Conservation (phyloP, 2,888 invertebrate species). For the Osedax fenrisi region DNA sequence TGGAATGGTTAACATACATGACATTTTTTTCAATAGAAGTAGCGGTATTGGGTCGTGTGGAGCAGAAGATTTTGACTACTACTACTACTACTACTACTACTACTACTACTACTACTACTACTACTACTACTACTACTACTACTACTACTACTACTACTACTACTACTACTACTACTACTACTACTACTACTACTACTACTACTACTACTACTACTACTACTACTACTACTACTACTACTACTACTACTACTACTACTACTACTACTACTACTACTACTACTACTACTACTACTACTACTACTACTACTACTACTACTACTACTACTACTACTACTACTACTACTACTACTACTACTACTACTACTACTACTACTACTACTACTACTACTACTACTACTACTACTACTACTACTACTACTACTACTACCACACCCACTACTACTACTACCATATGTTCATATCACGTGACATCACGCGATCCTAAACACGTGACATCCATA, state of each 20-base stretch:
- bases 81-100: constrained; percentile 16
- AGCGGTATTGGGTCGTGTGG: no score
- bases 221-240: constrained; percentile 21
- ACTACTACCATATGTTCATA: constrained; percentile 13
- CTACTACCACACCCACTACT: constrained; percentile 20
- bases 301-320: not conserved
- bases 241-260: constrained; percentile 17
- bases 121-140: constrained; percentile 19
- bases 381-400: constrained; percentile 25
- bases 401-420: constrained; percentile 23
- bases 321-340: constrained; percentile 24
- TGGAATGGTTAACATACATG: no score
- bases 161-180: constrained; percentile 19
- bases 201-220: constrained; percentile 21
- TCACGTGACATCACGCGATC: no score
- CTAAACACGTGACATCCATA: no score
- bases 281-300: constrained; percentile 23
- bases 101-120: constrained; percentile 18
- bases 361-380: constrained; percentile 25
- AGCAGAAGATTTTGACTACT: no score
- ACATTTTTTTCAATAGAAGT: no score
- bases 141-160: constrained; percentile 18
- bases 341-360: constrained; percentile 25
- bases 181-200: constrained; percentile 20
- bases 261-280: constrained; percentile 25